Evolutionary conservation across 2,113 vertebrate species (phyloP).

Genomic region (Microcebus lehilahytsara): DNA sequence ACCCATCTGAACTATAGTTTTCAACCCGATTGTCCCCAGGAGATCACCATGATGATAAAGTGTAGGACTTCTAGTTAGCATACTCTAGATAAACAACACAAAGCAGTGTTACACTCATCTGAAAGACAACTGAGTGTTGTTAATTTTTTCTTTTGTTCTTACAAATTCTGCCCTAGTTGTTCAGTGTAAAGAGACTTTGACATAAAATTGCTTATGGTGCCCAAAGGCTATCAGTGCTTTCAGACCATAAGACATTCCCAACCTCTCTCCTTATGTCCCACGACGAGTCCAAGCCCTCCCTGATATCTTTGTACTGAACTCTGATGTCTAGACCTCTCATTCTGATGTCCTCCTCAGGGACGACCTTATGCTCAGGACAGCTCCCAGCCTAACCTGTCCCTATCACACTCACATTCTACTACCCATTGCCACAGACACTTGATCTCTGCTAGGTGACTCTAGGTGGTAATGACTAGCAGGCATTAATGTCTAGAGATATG

Average conservation of each 20-base stretch:
- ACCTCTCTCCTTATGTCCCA: not conserved
- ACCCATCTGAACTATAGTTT: not conserved
- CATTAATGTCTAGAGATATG: not conserved
- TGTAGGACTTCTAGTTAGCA: not conserved
- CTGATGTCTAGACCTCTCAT: not conserved
- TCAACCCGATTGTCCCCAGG: not conserved
- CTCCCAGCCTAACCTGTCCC: not conserved
- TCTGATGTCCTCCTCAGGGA: not conserved
- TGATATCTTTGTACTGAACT: not conserved
- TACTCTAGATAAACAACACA: not conserved
- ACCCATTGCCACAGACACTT: not conserved
- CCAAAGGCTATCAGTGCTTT: not conserved
- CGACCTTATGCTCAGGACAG: not conserved
- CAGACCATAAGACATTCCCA: no score
- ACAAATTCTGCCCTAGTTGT: not conserved
- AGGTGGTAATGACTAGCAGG: not conserved
- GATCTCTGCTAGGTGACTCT: not conserved
- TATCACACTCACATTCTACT: not conserved
- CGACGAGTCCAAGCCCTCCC: not conserved
- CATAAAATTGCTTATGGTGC: not conserved
- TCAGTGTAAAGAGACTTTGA: not conserved
- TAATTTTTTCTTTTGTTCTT: not conserved
- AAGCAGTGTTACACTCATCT: not conserved
- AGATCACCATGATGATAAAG: not conserved
- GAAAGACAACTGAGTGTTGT: not conserved